These are phyloP conservation scores for Melieria picta DNA, from an alignment of 2,888 invertebrate species.

Conservation along the genomic window DNA sequence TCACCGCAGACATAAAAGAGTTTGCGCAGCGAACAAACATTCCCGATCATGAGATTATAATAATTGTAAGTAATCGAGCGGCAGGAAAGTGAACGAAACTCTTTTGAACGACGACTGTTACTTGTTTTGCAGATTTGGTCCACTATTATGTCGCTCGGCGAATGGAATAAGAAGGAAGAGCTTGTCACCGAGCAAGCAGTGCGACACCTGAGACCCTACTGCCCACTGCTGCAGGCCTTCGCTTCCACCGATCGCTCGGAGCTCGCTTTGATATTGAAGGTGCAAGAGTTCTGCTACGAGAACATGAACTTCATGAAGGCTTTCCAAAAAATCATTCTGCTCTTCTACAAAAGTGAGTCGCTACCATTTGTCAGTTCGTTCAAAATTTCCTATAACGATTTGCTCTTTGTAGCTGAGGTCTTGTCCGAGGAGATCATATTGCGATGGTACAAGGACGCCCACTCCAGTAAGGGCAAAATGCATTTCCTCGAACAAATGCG, in stretches of 20 bases:
- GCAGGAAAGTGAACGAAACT: too few relatives aligned
- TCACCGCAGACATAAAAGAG: slow-evolving; percentile 86
- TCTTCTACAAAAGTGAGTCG: slow-evolving; percentile 89
- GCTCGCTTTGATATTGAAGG: slow-evolving; percentile 87
- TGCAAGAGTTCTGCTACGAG: slow-evolving; percentile 98
- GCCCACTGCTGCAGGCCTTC: slow-evolving; percentile 87
- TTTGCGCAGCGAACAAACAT: slow-evolving; percentile 84
- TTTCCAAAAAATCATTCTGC: slow-evolving; percentile 95
- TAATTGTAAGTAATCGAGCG: slow-evolving; percentile 72
- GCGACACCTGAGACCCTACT: slow-evolving; percentile 87
- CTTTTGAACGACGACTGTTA: background rate
- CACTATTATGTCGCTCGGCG: slow-evolving; percentile 93
- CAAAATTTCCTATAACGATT: background rate
- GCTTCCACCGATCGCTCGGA: slow-evolving; percentile 88
- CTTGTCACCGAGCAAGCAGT: slow-evolving; percentile 94
- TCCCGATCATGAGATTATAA: slow-evolving; percentile 89
- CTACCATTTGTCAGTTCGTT: background rate
- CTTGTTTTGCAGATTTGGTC: slow-evolving; percentile 80
- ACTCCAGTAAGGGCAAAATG: slow-evolving; percentile 94
- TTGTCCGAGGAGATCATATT: slow-evolving; percentile 94
- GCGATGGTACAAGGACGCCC: slow-evolving; percentile 95
- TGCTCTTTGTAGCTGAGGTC: slow-evolving; percentile 77
- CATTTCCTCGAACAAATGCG: slow-evolving; percentile 99
- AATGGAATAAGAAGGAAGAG: slow-evolving; percentile 99
- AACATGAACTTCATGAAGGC: slow-evolving; percentile 99